Base-by-base conservation (phyloP, 2,797 vertebrate species). In the Semaprochilodus insignis region DNA sequence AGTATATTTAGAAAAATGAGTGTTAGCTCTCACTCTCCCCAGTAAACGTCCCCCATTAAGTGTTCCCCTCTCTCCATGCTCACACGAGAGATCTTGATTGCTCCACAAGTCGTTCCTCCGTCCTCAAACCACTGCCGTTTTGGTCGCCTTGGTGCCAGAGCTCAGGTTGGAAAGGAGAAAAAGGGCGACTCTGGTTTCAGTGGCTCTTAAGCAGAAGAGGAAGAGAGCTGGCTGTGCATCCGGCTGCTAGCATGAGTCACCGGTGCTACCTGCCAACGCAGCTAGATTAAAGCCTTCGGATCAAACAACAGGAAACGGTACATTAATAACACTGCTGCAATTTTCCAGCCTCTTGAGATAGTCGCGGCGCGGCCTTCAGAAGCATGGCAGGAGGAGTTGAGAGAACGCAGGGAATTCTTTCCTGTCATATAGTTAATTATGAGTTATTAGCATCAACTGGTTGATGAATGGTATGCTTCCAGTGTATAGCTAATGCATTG, bases 261-360 rank as follows among this genome's bases (percentile, higher is more conserved):
- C 63, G 71, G 77, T 27, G 4, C 13, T 6, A 78, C 57, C 85
- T 78, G 84, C 88, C 84, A 82, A 31, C 65, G 21, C 52, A n/a
- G 4, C 5, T 62, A 78, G 80, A 89, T 88, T 80, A 88, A 88
- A 90, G 78, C 0, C 11, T 52, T 71, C 27, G 86, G 85, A 92
- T 87, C 81, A 81, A 78, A 82, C 79, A 88, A 87, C 87, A 88
- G 91, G 91, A 93, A 91, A 82, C 67, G 14, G 40, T 19, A 52
- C 31, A 89, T 84, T 81, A 80, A 87, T 81, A 78, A 72, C 71
- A 78, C 67, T 1, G 69, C 23, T 4, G 69, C 23, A 54, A 77
- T 70, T 82, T 87, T 63, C 71, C 15, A 31, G 62, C 70, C 78
- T 83, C 23, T 84, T 82, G 70, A 63, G 77, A 40, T 40, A 25